A percentile compares a stretch with the other conserved stretches of the same genome.
phyloP scores from a whole-genome alignment of 2,888 invertebrate species.

The Nasonovia ribisnigri region DNA sequence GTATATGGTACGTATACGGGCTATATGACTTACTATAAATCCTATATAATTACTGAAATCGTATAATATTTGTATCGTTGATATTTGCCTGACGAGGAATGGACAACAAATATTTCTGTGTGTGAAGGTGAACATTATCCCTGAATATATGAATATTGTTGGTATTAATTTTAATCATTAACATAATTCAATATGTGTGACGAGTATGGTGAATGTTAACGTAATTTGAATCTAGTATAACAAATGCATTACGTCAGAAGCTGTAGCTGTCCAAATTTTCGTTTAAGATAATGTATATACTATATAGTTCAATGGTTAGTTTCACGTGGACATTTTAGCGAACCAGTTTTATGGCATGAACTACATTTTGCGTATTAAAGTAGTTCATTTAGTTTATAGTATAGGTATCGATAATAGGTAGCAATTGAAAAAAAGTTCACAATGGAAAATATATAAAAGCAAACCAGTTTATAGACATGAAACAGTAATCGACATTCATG shows the following conservation, averaged over 20 bases:
- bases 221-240: background rate
- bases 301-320: background rate
- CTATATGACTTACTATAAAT: too few species aligned
- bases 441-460: background rate
- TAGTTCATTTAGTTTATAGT: background rate
- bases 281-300: background rate
- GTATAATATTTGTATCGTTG: background rate
- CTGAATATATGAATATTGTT: background rate
- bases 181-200: background rate
- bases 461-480: background rate
- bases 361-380: slow-evolving; percentile 22
- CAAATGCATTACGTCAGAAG: background rate
- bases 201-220: background rate
- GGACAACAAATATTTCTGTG: background rate
- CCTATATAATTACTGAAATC: background rate
- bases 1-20: too few species aligned
- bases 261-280: background rate
- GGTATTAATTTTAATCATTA: background rate
- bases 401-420: background rate
- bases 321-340: background rate
- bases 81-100: background rate
- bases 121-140: background rate
- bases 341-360: background rate
- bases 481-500: background rate
- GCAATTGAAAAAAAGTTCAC: background rate